Evolutionary conservation across 1,140 invertebrate genomes (phyloP), one percentile per base, ranked within the genome.

Genomic region (Coelopa frigida): DNA sequence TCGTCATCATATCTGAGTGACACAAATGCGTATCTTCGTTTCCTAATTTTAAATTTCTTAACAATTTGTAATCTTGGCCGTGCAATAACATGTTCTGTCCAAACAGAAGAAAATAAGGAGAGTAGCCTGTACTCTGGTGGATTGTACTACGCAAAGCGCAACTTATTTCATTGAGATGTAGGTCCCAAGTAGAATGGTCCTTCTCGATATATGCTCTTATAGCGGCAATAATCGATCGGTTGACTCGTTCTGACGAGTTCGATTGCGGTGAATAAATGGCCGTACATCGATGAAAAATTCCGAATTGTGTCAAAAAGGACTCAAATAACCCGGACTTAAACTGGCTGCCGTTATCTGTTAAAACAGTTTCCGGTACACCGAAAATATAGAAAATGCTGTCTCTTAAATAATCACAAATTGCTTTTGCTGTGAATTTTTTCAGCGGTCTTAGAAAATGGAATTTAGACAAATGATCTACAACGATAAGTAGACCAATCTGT

Each of bases 191-290:
- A n/a, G n/a, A n/a, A n/a, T n/a, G n/a, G n/a, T n/a, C n/a, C n/a
- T n/a, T n/a, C n/a, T 36, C 17, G 7, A 36, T 6, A 36, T 40
- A 40, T 4, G 38, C 21, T 10, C 38, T 12, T n/a, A 22, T 40
- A 12, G 21, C n/a, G 4, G 12, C 11, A 14, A 29, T 29, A 2
- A 43, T 29, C 10, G 40, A 43, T 27, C 26, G 40, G 20, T 43
- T 43, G n/a, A 43, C 40, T 29, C 40, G 15, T 15, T 43, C 40
- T 3, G 40, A 26, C 14, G 40, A 24, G 20, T 43, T 43, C 14
- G 40, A 12, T 20, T 43, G 40, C 5, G 40, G 40, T n/a, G 40
- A 43, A 15, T 43, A 43, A 7, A 15, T 12, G 3, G 23, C 40
- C 12, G 22, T 43, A 12, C 6, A 7, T 8, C 27, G 8, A 27